A percentile compares a stretch with the other conserved stretches of the same genome.
Evolutionary conservation across 2,797 vertebrate species (phyloP).

Genomic region (Scolopax bukidnonensis): DNA sequence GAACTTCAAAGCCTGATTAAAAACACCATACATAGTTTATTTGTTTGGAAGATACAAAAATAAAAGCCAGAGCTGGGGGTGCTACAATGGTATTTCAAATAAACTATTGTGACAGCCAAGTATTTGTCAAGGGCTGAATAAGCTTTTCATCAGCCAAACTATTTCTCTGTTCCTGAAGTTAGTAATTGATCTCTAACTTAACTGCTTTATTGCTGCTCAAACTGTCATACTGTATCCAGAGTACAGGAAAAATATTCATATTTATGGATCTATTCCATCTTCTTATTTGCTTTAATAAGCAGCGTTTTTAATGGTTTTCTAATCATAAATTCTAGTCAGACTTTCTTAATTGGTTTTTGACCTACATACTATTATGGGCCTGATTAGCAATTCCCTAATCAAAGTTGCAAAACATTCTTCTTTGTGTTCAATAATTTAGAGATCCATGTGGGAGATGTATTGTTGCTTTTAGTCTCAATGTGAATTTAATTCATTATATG

Average conservation of each 20-base stretch:
- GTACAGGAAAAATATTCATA: background rate
- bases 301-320: slow-evolving; percentile 28
- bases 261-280: background rate
- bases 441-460: slow-evolving; percentile 45
- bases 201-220: background rate
- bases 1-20: slow-evolving; percentile 72
- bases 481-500: slow-evolving; percentile 29
- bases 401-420: slow-evolving; percentile 62
- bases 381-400: slow-evolving; percentile 75
- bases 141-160: slow-evolving; percentile 49
- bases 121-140: slow-evolving; percentile 53
- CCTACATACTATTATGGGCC: slow-evolving; percentile 42
- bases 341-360: slow-evolving; percentile 71
- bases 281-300: background rate
- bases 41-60: slow-evolving; percentile 63
- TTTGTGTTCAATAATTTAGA: slow-evolving; percentile 74
- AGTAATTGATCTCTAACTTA: slow-evolving; percentile 7
- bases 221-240: background rate
- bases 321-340: slow-evolving; percentile 62
- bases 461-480: slow-evolving; percentile 24
- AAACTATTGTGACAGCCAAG: slow-evolving; percentile 46
- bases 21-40: slow-evolving; percentile 68
- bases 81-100: slow-evolving; percentile 60
- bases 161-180: slow-evolving; percentile 38
- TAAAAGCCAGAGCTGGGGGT: slow-evolving; percentile 41